Conservation (phyloP, 1,140 invertebrate species). For the Leptoteleia sp. region DNA sequence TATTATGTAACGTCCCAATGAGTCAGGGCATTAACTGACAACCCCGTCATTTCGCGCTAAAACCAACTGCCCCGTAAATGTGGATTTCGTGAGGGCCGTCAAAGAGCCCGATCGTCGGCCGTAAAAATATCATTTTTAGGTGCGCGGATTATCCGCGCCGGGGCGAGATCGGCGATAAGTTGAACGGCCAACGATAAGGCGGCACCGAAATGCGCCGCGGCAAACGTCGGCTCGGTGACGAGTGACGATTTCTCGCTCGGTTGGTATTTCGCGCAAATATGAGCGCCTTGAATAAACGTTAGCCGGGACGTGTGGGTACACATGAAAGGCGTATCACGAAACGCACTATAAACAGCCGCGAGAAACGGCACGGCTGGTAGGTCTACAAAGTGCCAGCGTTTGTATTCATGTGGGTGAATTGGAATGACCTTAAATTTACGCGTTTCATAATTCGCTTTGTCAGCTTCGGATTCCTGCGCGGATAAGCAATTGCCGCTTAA, state of each 20-base stretch:
- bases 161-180: constrained; percentile 33
- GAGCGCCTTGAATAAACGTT: constrained; percentile 52
- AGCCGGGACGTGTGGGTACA: constrained; percentile 56
- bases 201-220: constrained; percentile 26
- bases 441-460: constrained; percentile 65
- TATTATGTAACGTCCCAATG: constrained; percentile 59
- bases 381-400: constrained; percentile 52
- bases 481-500: constrained; percentile 54
- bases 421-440: constrained; percentile 65
- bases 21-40: constrained; percentile 32
- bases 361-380: constrained; percentile 45
- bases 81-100: constrained; percentile 31
- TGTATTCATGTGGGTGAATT: constrained; percentile 64
- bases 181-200: constrained; percentile 35
- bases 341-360: constrained; percentile 63
- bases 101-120: constrained; percentile 2
- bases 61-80: constrained; percentile 29
- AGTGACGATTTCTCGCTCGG: constrained; percentile 58
- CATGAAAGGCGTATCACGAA: constrained; percentile 63
- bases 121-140: constrained; percentile 39
- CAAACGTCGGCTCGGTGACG: constrained; percentile 38
- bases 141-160: constrained; percentile 26
- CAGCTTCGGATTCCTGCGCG: constrained; percentile 54
- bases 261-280: constrained; percentile 54
- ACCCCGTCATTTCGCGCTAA: neutral